Evolutionary conservation across 2,113 vertebrate genomes (phyloP).

Genomic region (Gopherus flavomarginatus): DNA sequence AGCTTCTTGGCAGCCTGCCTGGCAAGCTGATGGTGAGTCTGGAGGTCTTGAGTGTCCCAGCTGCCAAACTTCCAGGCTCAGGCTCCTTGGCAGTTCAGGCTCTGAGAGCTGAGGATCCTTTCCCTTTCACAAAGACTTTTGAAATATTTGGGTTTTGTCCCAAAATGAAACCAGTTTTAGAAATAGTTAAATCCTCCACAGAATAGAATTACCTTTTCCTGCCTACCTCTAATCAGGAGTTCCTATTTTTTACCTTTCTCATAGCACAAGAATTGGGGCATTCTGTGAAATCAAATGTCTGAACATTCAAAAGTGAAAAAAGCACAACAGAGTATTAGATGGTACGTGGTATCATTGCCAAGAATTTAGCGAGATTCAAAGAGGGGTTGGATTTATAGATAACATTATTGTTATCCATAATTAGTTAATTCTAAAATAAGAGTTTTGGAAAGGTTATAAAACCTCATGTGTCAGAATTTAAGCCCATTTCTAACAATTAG

Average conservation of each 20-base stretch:
- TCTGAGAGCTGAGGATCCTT: too few relatives aligned
- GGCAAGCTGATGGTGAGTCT: neutral
- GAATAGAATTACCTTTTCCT: neutral
- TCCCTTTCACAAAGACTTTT: too few relatives aligned
- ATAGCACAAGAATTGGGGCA: neutral
- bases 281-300: neutral
- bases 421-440: neutral
- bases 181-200: neutral
- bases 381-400: neutral
- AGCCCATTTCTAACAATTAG: neutral
- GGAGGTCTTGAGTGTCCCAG: too few relatives aligned
- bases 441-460: neutral
- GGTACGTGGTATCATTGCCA: neutral
- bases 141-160: too few relatives aligned
- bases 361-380: neutral
- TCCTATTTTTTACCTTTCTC: neutral
- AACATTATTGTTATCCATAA: neutral
- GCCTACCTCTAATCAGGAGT: neutral
- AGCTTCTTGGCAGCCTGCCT: neutral
- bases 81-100: too few relatives aligned
- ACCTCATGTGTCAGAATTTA: neutral
- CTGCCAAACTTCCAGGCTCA: too few relatives aligned
- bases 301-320: neutral
- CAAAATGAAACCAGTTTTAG: neutral
- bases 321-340: neutral